Percentiles rank a stretch among this genome's conserved stretches.
phyloP scores from a whole-genome alignment of 2,888 invertebrate genomes.

The Monochamus alternatus region DNA sequence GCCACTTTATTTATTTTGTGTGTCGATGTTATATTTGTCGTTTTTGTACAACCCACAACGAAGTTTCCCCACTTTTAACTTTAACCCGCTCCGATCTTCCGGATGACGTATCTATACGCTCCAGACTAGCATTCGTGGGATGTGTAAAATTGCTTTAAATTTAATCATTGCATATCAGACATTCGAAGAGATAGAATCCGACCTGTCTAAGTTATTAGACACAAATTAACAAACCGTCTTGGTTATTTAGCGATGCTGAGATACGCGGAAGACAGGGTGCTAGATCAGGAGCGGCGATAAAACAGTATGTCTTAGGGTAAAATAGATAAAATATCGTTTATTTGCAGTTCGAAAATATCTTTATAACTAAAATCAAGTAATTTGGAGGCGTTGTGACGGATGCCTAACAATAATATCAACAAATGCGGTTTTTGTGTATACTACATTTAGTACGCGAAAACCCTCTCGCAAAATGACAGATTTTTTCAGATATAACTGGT shows the following conservation, averaged over 20 bases:
- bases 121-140: constrained; percentile 24
- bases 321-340: neutral
- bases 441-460: too few species aligned
- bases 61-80: neutral
- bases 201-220: constrained; percentile 53
- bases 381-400: too few species aligned
- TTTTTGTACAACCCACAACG: neutral
- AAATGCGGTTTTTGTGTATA: too few species aligned
- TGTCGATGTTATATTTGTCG: too few species aligned
- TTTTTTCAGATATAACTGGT: too few species aligned
- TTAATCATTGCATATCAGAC: constrained; percentile 51
- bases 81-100: neutral
- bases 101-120: neutral
- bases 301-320: too few species aligned
- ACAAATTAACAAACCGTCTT: constrained; percentile 53
- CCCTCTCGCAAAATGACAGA: too few species aligned
- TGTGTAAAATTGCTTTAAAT: constrained; percentile 49
- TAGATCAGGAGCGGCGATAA: constrained; percentile 30
- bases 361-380: too few species aligned
- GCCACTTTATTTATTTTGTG: too few species aligned
- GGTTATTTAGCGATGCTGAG: constrained; percentile 47
- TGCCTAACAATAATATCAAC: too few species aligned
- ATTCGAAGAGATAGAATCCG: constrained; percentile 49
- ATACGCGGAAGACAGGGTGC: constrained; percentile 31
- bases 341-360: too few species aligned